Evolutionary conservation across 2,113 vertebrate species (phyloP).

Genomic region (Chamaetylas fuelleborni): DNA sequence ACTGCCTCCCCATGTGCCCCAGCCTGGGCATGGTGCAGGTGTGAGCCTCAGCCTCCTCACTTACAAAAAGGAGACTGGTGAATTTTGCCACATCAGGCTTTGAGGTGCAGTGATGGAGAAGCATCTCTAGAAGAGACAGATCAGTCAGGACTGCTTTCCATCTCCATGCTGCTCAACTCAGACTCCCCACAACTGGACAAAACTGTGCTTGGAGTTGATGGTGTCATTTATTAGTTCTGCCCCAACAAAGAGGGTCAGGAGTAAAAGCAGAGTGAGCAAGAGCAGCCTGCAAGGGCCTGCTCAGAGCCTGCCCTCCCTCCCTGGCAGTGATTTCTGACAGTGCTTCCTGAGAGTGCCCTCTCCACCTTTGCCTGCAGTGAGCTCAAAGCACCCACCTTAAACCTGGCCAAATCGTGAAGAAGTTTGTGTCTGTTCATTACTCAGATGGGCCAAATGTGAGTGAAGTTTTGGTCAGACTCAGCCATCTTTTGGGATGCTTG

Average conservation of each 20-base stretch:
- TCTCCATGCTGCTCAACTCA: rapidly evolving
- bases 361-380: rapidly evolving
- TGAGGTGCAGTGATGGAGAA: background rate
- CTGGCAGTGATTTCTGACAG: background rate
- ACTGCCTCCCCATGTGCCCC: rapidly evolving
- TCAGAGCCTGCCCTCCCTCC: background rate
- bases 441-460: background rate
- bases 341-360: background rate
- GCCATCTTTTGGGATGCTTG: background rate
- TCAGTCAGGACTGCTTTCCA: background rate
- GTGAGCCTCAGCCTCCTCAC: background rate
- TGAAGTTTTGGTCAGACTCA: background rate
- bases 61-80: background rate
- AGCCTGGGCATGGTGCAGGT: background rate
- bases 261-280: background rate
- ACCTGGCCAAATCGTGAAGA: background rate
- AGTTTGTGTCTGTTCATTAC: background rate
- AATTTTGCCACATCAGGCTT: background rate
- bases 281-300: background rate
- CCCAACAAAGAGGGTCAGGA: background rate
- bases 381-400: background rate
- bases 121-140: background rate
- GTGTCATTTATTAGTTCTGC: background rate
- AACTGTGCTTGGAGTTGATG: rapidly evolving
- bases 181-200: background rate